Evolutionary conservation across 2,888 invertebrate species (phyloP).

Genomic region (Pegoplata infirma): DNA sequence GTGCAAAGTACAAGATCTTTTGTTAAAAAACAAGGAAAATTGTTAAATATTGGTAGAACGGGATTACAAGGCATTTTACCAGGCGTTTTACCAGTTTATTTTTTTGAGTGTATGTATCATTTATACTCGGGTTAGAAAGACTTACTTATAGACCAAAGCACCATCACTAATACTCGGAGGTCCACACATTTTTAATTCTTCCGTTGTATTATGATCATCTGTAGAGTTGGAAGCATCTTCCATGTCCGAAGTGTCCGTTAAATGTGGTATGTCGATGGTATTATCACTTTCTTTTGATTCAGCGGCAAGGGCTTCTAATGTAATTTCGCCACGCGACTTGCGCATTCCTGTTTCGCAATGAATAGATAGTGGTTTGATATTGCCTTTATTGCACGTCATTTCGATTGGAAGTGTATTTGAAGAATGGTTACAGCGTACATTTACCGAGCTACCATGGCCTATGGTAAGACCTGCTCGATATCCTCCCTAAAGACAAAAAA

Average conservation of each 20-base stretch:
- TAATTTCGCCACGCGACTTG: conserved; percentile 74
- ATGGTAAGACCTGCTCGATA: conserved; percentile 89
- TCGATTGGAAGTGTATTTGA: conserved; percentile 79
- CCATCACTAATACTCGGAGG: conserved; percentile 83
- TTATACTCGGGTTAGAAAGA: too few relatives aligned
- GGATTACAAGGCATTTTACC: too few relatives aligned
- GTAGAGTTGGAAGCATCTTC: conserved; percentile 69
- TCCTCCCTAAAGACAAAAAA: conserved; percentile 80
- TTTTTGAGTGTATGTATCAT: too few relatives aligned
- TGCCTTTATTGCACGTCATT: conserved; percentile 75
- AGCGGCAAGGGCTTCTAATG: conserved; percentile 63
- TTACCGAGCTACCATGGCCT: conserved; percentile 88
- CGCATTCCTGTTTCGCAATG: conserved; percentile 75
- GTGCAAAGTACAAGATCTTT: too few relatives aligned
- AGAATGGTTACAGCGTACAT: conserved; percentile 83
- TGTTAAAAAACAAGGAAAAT: not conserved
- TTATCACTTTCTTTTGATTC: conserved; percentile 64
- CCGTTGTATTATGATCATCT: conserved; percentile 68
- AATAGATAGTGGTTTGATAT: conserved; percentile 73
- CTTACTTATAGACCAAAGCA: conserved; percentile 83
- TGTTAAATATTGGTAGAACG: too few relatives aligned
- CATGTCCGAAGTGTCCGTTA: conserved; percentile 67
- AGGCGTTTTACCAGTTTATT: too few relatives aligned
- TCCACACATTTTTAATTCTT: conserved; percentile 74
- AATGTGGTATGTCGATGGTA: conserved; percentile 51